Percentiles rank a stretch among this genome's conserved stretches.
phyloP scores from a whole-genome alignment of 2,113 vertebrate species.

The cat (Felis catus) region F.catus_Fca126_mat1.0 CM031420.1:27391001-27391500 shows the following conservation, averaged over 20 bases:
- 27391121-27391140: conserved; percentile 34
- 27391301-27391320: neutral
- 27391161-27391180: conserved; percentile 43
- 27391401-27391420: neutral
- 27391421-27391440: conserved; percentile 10
- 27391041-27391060: conserved; percentile 64
- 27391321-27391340: conserved; percentile 62
- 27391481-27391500: neutral
- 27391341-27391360: neutral
- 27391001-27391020: conserved; percentile 51
- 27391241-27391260: conserved; percentile 37
- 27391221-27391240: conserved; percentile 62
- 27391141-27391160: neutral
- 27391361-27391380: neutral
- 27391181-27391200: neutral
- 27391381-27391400: conserved; percentile 44
- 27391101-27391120: conserved; percentile 55
- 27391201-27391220: conserved; percentile 29
- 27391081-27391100: conserved; percentile 23
- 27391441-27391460: neutral
- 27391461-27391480: neutral
- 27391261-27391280: conserved; percentile 40
- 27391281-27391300: conserved; percentile 39
- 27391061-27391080: conserved; percentile 55
- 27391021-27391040: conserved; percentile 63